phyloP scores from a whole-genome alignment of 2,113 vertebrate genomes.

The Urocolius indicus region DNA sequence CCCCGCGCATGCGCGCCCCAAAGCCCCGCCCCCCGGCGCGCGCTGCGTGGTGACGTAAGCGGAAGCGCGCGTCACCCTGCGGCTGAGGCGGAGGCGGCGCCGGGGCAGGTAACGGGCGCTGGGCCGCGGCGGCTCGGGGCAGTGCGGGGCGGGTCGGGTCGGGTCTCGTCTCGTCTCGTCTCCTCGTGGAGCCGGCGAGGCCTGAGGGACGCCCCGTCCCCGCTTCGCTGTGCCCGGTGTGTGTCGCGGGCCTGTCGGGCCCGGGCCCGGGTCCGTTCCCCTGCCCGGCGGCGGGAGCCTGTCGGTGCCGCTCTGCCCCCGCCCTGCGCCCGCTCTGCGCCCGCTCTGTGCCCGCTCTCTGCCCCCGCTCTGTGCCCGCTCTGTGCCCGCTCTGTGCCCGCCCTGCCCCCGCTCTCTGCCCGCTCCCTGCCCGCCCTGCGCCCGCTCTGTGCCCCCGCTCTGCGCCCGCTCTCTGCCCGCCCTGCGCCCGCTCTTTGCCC shows the following conservation, averaged over 20 bases:
- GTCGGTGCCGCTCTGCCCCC: too few relatives aligned
- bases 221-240: background rate
- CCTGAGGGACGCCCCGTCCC: background rate
- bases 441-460: too few relatives aligned
- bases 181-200: background rate
- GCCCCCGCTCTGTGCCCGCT: rapidly evolving
- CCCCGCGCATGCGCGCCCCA: background rate
- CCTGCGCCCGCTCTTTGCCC: rapidly evolving
- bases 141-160: too few relatives aligned
- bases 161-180: too few relatives aligned
- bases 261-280: too few relatives aligned
- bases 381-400: rapidly evolving
- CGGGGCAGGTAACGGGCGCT: background rate
- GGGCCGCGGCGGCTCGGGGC: background rate
- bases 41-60: background rate
- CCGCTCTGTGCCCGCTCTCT: rapidly evolving
- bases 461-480: too few relatives aligned
- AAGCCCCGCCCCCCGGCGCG: background rate
- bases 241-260: too few relatives aligned
- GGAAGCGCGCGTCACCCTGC: background rate
- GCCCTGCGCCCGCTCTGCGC: rapidly evolving
- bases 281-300: too few relatives aligned
- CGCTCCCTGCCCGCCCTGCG: too few relatives aligned
- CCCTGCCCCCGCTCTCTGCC: rapidly evolving
- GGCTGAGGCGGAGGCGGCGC: background rate